Evolutionary conservation across 2,113 vertebrate species (phyloP).

Genomic region (Thalassoma bifasciatum): DNA sequence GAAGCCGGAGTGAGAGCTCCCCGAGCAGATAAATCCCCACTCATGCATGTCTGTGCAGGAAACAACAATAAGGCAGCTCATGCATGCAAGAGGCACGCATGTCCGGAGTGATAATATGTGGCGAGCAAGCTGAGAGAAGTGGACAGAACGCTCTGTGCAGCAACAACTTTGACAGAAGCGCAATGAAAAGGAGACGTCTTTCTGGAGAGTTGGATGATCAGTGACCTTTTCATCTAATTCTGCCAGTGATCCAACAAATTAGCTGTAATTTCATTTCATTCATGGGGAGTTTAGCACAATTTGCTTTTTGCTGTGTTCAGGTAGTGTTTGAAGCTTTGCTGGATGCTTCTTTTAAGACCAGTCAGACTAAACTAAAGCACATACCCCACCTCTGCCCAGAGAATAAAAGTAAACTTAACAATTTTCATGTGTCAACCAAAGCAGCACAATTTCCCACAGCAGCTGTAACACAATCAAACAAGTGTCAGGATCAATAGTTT

Average conservation of each 20-base stretch:
- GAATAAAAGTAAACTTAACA: not conserved
- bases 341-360: not conserved
- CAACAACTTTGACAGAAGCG: conserved; percentile 25
- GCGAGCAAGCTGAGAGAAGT: not conserved
- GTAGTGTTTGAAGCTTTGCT: conserved; percentile 14
- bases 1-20: not conserved
- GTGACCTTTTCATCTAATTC: conserved; percentile 41
- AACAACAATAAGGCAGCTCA: conserved; percentile 5
- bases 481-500: conserved; percentile 1
- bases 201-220: conserved; percentile 5
- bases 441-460: conserved; percentile 6
- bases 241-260: conserved; percentile 19
- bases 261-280: conserved; percentile 16
- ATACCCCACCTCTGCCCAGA: not conserved
- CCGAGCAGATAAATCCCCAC: conserved; percentile 14
- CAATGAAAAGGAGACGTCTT: conserved; percentile 22
- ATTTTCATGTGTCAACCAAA: conserved; percentile 7
- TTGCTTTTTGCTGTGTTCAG: not conserved
- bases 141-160: not conserved
- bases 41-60: conserved; percentile 13
- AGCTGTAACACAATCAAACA: conserved; percentile 16
- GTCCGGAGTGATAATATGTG: not conserved
- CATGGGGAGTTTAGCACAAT: conserved; percentile 7
- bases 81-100: conserved; percentile 4
- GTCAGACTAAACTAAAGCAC: not conserved